Conservation (phyloP, 1,140 invertebrate species). For the Drosophila tsacasi region DNA sequence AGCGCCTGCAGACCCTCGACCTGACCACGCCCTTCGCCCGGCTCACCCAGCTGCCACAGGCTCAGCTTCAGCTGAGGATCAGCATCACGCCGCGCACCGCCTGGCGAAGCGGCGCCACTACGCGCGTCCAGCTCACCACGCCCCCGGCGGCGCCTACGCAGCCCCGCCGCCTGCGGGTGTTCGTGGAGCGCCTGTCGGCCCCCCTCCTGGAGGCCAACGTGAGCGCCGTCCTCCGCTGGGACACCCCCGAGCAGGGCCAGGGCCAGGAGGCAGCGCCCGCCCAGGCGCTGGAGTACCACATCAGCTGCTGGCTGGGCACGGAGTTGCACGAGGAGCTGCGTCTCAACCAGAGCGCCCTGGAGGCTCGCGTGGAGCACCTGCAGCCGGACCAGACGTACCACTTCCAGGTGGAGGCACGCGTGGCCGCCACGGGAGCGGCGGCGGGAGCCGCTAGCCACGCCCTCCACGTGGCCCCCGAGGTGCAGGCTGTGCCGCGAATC, state of each 20-base stretch:
- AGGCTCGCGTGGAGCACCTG: conserved; percentile 55
- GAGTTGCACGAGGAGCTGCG: conserved; percentile 57
- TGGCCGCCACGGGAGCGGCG: conserved; percentile 87
- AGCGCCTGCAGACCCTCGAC: conserved; percentile 45
- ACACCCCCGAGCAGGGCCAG: conserved; percentile 88
- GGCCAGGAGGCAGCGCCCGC: conserved; percentile 10
- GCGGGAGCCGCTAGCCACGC: conserved; percentile 86
- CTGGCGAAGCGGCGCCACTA: conserved; percentile 91
- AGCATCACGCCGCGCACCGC: conserved; percentile 92
- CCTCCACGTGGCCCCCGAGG: conserved; percentile 86
- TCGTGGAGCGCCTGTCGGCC: conserved; percentile 86
- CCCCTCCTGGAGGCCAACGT: conserved; percentile 62
- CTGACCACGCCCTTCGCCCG: conserved; percentile 60
- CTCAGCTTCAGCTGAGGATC: conserved; percentile 90
- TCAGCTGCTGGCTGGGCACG: conserved; percentile 69
- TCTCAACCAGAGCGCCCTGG: conserved; percentile 61
- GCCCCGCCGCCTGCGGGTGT: conserved; percentile 90
- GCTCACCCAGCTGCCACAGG: conserved; percentile 86
- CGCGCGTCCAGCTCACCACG: conserved; percentile 87
- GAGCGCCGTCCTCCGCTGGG: conserved; percentile 90
- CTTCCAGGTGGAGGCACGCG: conserved; percentile 91
- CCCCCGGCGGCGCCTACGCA: conserved; percentile 90
- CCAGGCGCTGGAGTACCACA: conserved; percentile 60
- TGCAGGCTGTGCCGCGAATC: conserved; percentile 91
- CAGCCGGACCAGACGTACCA: conserved; percentile 88